phyloP scores from a whole-genome alignment of 2,113 vertebrate genomes.

The Andinoacara biseriatus region DNA sequence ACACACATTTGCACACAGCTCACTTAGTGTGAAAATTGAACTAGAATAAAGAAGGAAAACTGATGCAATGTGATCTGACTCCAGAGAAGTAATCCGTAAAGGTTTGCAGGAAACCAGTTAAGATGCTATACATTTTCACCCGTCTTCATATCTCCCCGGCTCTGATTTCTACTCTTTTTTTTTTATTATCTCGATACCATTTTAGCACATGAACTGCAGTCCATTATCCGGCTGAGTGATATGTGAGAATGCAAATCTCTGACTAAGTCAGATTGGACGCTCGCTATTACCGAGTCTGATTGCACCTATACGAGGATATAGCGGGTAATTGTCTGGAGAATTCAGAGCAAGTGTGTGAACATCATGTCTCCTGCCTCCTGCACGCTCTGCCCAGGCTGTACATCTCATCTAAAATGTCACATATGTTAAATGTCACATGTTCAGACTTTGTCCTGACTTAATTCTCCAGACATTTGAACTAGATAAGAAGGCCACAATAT shows the following conservation, averaged over 20 bases:
- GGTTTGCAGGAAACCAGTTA: constrained; percentile 33
- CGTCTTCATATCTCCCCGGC: constrained; percentile 34
- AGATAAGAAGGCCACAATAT: constrained; percentile 17
- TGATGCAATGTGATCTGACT: constrained; percentile 79
- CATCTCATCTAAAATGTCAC: not conserved
- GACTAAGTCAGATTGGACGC: constrained; percentile 3
- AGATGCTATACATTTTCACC: constrained; percentile 10
- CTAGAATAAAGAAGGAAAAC: constrained; percentile 22
- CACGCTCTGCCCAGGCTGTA: not conserved
- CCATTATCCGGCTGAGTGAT: not conserved
- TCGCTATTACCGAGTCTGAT: not conserved
- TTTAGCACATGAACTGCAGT: constrained; percentile 3
- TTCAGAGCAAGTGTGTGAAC: not conserved
- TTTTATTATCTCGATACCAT: constrained; percentile 33
- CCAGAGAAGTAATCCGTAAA: constrained; percentile 80
- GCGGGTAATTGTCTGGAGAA: not conserved
- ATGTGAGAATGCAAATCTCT: constrained; percentile 1
- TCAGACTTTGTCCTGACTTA: not conserved
- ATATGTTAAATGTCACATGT: not conserved
- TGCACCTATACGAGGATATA: not conserved
- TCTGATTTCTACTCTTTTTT: constrained; percentile 27
- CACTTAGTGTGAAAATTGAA: constrained; percentile 77
- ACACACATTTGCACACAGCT: constrained; percentile 50
- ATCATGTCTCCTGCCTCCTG: not conserved
- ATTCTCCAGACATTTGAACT: not conserved